These are phyloP conservation scores for Podilymbus podiceps DNA, from an alignment of 2,113 vertebrate genomes.

Conservation along the genomic window DNA sequence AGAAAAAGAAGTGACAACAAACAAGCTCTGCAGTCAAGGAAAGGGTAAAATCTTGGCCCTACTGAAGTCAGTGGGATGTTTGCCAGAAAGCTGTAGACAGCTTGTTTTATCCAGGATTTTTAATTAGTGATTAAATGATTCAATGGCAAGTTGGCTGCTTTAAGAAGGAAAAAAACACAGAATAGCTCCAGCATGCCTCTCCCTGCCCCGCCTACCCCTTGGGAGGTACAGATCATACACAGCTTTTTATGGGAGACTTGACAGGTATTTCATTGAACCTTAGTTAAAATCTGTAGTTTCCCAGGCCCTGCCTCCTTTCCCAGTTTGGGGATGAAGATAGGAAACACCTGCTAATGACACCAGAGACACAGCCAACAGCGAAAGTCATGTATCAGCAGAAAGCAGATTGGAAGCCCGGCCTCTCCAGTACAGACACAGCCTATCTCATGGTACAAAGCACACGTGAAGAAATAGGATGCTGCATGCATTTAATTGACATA, in stretches of 20 bases:
- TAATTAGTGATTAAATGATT: slow-evolving; percentile 58
- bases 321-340: slow-evolving; percentile 12
- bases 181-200: slow-evolving; percentile 27
- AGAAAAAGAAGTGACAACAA: slow-evolving; percentile 6
- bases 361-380: not conserved
- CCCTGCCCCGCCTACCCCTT: slow-evolving; percentile 13
- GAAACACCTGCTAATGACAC: slow-evolving; percentile 43
- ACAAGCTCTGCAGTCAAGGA: slow-evolving; percentile 15
- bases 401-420: not conserved
- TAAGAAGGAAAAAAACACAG: not conserved
- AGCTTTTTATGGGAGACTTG: not conserved
- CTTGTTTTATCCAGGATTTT: slow-evolving; percentile 44
- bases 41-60: slow-evolving; percentile 42
- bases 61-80: not conserved
- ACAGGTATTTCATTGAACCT: slow-evolving; percentile 41
- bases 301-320: slow-evolving; percentile 9
- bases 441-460: not conserved
- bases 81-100: slow-evolving; percentile 42
- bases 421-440: not conserved
- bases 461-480: not conserved
- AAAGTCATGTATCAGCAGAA: not conserved
- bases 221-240: slow-evolving; percentile 22
- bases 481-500: not conserved
- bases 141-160: slow-evolving; percentile 39
- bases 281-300: not conserved